Evolutionary conservation across 2,113 vertebrate species (phyloP).

Genomic region (Chrysemys picta): DNA sequence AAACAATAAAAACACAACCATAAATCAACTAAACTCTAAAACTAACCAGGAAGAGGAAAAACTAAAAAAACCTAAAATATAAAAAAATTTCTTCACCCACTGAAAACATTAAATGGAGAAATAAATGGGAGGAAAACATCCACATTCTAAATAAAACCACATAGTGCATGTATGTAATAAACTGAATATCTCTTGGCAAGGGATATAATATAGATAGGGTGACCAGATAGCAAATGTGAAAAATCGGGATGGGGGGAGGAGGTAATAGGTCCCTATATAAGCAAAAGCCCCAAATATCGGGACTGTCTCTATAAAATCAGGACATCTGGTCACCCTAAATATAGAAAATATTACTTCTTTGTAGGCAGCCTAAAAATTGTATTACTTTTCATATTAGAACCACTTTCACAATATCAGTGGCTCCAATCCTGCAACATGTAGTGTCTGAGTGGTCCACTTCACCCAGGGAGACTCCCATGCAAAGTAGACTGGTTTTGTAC

Average conservation of each 20-base stretch:
- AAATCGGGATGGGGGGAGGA: too few relatives aligned
- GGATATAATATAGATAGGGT: background rate
- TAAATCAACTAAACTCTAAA: slow-evolving; percentile 69
- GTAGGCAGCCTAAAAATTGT: background rate
- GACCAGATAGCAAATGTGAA: too few relatives aligned
- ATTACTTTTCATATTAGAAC: background rate
- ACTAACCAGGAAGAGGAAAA: slow-evolving; percentile 42
- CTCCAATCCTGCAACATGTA: background rate
- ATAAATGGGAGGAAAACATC: background rate
- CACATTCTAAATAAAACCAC: background rate
- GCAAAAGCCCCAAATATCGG: too few relatives aligned
- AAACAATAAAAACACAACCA: slow-evolving; percentile 67
- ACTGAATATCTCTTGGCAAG: background rate
- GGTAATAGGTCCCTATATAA: too few relatives aligned
- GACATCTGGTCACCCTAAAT: background rate
- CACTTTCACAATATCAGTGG: background rate
- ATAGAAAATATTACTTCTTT: background rate
- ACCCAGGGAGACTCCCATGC: background rate
- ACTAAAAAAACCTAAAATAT: background rate
- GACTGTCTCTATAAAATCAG: too few relatives aligned
- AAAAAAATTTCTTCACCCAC: background rate
- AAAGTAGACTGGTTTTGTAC: background rate
- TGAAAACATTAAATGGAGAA: background rate
- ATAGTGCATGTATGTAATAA: background rate
- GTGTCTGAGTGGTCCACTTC: background rate